A percentile compares a stretch with the other conserved stretches of the same genome.
Evolutionary conservation across 2,888 invertebrate genomes (phyloP).

Genomic region (Melieria picta): DNA sequence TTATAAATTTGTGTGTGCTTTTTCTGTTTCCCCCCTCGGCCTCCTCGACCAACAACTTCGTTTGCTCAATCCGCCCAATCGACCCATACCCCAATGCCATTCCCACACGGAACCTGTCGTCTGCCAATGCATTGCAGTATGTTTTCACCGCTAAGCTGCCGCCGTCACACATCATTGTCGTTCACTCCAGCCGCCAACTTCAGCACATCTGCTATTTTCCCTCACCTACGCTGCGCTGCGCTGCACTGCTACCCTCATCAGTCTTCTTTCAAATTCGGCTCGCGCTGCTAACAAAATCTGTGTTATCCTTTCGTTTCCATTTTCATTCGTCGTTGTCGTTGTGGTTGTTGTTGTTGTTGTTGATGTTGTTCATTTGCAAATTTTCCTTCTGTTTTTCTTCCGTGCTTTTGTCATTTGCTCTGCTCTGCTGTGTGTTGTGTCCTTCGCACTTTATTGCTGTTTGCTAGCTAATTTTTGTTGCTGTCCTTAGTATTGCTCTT

Average conservation of each 20-base stretch:
- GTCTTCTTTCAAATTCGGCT: not conserved
- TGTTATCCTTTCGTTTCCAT: not conserved
- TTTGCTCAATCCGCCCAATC: too few species aligned
- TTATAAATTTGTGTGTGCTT: slow-evolving; percentile 28
- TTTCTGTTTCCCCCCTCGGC: not conserved
- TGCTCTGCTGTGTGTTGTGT: too few species aligned
- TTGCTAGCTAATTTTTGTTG: not conserved
- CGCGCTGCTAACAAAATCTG: not conserved
- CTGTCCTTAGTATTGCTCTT: not conserved
- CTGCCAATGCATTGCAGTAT: too few species aligned
- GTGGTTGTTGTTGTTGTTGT: not conserved
- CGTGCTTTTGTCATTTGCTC: too few species aligned
- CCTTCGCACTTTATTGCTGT: not conserved
- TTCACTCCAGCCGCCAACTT: too few species aligned
- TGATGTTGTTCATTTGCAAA: too few species aligned
- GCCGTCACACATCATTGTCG: too few species aligned
- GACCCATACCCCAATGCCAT: too few species aligned
- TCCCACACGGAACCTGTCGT: too few species aligned
- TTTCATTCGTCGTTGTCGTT: not conserved
- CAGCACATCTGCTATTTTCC: not conserved
- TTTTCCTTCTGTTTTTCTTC: too few species aligned
- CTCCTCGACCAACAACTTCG: too few species aligned
- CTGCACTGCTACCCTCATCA: not conserved
- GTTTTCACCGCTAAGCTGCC: too few species aligned
- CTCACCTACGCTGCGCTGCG: not conserved